phyloP scores from a whole-genome alignment of 2,888 invertebrate genomes.

The Podotricha telesiphe region DNA sequence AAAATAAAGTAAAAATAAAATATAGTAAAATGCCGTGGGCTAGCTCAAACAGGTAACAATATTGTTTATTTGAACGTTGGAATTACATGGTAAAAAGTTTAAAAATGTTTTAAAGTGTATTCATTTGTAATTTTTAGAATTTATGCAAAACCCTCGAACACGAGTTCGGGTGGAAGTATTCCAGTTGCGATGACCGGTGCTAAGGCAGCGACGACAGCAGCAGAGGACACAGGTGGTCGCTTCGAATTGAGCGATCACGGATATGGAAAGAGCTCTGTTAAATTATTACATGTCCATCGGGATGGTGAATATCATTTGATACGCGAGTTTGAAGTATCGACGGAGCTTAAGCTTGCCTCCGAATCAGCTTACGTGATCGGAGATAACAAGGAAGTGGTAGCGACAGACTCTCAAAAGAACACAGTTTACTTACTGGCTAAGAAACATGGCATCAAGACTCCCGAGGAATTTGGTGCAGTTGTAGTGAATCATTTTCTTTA shows the following conservation, averaged over 20 bases:
- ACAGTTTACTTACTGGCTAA: slow-evolving; percentile 91
- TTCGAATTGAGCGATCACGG: slow-evolving; percentile 86
- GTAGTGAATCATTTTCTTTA: slow-evolving; percentile 89
- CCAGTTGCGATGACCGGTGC: slow-evolving; percentile 38
- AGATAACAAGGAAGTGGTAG: slow-evolving; percentile 91
- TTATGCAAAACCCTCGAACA: slow-evolving; percentile 78
- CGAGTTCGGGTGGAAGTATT: slow-evolving; percentile 59
- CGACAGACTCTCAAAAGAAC: slow-evolving; percentile 93
- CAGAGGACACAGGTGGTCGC: slow-evolving; percentile 76
- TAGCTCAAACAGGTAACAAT: slow-evolving; percentile 74
- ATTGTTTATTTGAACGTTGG: not conserved
- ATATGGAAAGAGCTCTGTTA: slow-evolving; percentile 90
- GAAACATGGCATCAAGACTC: slow-evolving; percentile 89
- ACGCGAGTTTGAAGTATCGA: slow-evolving; percentile 88
- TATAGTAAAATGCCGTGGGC: slow-evolving; percentile 76
- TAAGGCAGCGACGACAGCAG: slow-evolving; percentile 61
- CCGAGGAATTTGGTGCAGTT: slow-evolving; percentile 90
- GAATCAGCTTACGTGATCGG: slow-evolving; percentile 88
- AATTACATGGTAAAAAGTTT: not conserved
- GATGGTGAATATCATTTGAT: slow-evolving; percentile 87
- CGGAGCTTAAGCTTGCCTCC: slow-evolving; percentile 87
- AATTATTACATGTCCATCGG: slow-evolving; percentile 88
- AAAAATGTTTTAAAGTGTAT: slow-evolving; percentile 16
- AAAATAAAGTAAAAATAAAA: slow-evolving; percentile 71
- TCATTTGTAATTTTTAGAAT: slow-evolving; percentile 61